Percentiles rank a stretch among this genome's conserved stretches.
Evolutionary conservation across 1,140 invertebrate species (phyloP).

Genomic region (Colletes latitarsis): DNA sequence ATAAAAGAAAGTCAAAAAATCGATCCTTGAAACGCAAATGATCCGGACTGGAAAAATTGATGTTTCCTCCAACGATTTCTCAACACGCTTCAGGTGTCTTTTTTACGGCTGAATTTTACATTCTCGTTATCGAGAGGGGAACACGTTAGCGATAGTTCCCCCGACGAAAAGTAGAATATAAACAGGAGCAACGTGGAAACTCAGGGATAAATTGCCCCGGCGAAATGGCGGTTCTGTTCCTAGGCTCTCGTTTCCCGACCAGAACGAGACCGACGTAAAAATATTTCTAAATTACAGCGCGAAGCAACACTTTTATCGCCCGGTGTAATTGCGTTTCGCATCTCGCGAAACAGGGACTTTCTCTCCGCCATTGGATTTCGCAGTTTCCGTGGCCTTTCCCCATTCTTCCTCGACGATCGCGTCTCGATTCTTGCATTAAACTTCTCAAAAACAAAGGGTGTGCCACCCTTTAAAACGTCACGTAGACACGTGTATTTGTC

Average conservation of each 20-base stretch:
- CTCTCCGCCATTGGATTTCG: slow-evolving; percentile 51
- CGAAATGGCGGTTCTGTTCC: slow-evolving; percentile 54
- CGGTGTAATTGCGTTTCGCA: slow-evolving; percentile 60
- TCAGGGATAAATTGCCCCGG: slow-evolving; percentile 48
- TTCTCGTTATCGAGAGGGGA: background rate
- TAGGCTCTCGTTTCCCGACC: slow-evolving; percentile 52
- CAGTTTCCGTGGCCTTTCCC: slow-evolving; percentile 43
- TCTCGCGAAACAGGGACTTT: slow-evolving; percentile 58
- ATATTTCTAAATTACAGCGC: slow-evolving; percentile 61
- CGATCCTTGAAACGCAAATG: background rate
- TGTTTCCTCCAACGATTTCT: background rate
- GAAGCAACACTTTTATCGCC: slow-evolving; percentile 63
- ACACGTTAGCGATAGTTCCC: background rate
- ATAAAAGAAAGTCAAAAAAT: no score
- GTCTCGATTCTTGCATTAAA: no score
- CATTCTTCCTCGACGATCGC: slow-evolving; percentile 4
- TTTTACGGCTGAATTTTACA: slow-evolving; percentile 34
- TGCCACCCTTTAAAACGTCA: no score
- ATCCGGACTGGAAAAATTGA: background rate
- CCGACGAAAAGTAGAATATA: slow-evolving; percentile 42
- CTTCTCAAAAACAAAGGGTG: no score
- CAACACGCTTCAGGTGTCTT: background rate
- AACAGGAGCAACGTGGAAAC: slow-evolving; percentile 48
- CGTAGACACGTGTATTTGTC: no score
- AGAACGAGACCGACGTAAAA: slow-evolving; percentile 60